These are phyloP conservation scores for Varanus salvator DNA, from an alignment of 2,113 vertebrate genomes.

Conservation along the genomic window DNA sequence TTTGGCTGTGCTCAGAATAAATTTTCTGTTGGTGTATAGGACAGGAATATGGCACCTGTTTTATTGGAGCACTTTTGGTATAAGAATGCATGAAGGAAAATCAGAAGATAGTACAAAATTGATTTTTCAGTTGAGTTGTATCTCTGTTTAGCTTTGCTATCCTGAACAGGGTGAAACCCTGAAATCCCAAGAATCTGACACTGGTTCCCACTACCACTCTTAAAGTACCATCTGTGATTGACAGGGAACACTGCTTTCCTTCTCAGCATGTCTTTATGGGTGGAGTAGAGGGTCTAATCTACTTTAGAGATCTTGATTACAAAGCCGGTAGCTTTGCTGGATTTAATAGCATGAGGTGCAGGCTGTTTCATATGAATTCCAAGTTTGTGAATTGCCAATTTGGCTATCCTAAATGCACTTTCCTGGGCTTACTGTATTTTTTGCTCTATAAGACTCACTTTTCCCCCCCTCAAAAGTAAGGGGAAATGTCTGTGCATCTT, in stretches of 20 bases:
- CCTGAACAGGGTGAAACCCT: background rate
- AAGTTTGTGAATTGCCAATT: background rate
- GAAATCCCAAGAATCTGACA: background rate
- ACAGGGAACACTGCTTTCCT: too few species aligned
- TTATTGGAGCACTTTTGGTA: background rate
- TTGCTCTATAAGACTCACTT: too few species aligned
- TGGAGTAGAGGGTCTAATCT: background rate
- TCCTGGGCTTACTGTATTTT: too few species aligned
- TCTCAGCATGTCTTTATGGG: too few species aligned
- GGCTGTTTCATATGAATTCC: background rate
- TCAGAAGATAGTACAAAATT: background rate
- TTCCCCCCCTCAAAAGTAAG: too few species aligned
- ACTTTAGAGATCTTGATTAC: background rate
- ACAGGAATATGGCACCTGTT: background rate
- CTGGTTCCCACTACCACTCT: background rate
- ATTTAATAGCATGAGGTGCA: too few species aligned
- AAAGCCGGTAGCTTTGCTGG: background rate
- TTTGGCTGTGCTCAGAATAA: background rate
- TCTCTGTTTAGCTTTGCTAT: background rate
- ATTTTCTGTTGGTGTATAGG: background rate
- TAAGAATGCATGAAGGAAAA: background rate
- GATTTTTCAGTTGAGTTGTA: too few species aligned
- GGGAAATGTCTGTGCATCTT: too few species aligned
- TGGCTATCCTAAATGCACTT: too few species aligned
- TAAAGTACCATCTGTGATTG: too few species aligned